Conservation (phyloP, 2,888 invertebrate species). For the Hirtodrosophila cameraria region DNA sequence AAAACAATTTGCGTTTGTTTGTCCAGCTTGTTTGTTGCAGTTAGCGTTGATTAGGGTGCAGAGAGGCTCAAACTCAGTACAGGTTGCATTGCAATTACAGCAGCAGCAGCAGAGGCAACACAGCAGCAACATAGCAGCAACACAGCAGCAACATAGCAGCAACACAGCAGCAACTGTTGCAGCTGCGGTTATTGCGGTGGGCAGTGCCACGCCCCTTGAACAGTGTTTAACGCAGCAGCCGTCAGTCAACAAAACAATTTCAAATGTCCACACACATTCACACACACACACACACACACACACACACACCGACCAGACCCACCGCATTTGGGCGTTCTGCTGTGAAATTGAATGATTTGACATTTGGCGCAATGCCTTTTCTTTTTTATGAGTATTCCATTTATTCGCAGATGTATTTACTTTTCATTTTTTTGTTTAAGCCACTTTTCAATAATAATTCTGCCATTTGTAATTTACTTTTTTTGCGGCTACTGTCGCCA, state of each 20-base stretch:
- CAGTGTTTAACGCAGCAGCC: slow-evolving; percentile 63
- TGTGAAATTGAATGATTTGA: slow-evolving; percentile 72
- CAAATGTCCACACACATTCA: slow-evolving; percentile 59
- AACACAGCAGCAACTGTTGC: slow-evolving; percentile 37
- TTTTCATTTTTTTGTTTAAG: slow-evolving; percentile 29
- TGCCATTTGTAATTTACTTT: slow-evolving; percentile 66
- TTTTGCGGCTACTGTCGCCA: slow-evolving; percentile 52
- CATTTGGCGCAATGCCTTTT: slow-evolving; percentile 49
- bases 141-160: slow-evolving; percentile 12
- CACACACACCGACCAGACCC: slow-evolving; percentile 45
- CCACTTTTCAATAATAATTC: slow-evolving; percentile 58
- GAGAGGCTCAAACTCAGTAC: slow-evolving; percentile 40
- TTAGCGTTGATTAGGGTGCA: slow-evolving; percentile 78
- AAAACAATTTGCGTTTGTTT: slow-evolving; percentile 79
- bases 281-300: slow-evolving; percentile 3
- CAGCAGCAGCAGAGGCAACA: slow-evolving; percentile 12
- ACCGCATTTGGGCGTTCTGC: slow-evolving; percentile 70
- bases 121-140: slow-evolving; percentile 10
- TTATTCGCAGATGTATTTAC: not conserved
- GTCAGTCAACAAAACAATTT: slow-evolving; percentile 77
- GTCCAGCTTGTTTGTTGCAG: slow-evolving; percentile 80
- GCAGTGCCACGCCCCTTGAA: slow-evolving; percentile 60
- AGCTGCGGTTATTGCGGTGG: slow-evolving; percentile 37
- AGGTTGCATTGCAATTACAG: slow-evolving; percentile 62
- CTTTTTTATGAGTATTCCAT: slow-evolving; percentile 4